A percentile compares a stretch with the other conserved stretches of the same genome.
These are phyloP conservation scores for Notiomystis cincta DNA, from an alignment of 2,113 vertebrate genomes.

Conservation along the genomic window DNA sequence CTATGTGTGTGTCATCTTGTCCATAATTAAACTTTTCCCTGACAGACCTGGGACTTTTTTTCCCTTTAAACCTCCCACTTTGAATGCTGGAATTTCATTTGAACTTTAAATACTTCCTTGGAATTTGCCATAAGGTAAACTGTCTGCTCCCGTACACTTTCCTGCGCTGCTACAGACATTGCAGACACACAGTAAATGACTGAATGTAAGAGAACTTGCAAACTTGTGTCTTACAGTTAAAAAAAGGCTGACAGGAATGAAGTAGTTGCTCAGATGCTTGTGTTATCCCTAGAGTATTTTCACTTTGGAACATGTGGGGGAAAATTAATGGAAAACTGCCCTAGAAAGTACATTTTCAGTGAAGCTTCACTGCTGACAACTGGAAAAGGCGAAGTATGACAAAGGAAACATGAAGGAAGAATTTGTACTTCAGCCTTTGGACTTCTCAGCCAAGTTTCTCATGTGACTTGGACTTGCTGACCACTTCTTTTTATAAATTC, in stretches of 20 bases:
- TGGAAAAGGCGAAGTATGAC: neutral
- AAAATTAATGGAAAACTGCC: neutral
- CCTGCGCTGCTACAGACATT: neutral
- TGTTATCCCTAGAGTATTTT: neutral
- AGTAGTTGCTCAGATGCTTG: neutral
- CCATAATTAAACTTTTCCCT: constrained; percentile 45
- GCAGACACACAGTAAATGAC: neutral
- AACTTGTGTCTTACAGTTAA: neutral
- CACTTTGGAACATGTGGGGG: neutral
- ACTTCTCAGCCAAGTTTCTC: constrained; percentile 49
- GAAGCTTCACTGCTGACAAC: constrained; percentile 13
- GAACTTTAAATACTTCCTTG: constrained; percentile 1
- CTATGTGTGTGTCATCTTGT: constrained; percentile 54
- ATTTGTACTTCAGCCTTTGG: constrained; percentile 65
- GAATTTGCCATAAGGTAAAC: constrained; percentile 37
- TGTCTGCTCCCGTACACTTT: neutral
- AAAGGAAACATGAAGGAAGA: constrained; percentile 44
- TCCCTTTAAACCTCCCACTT: neutral
- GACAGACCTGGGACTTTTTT: neutral
- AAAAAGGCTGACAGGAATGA: neutral
- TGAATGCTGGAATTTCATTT: constrained; percentile 22
- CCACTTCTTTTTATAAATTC: constrained; percentile 45
- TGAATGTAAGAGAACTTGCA: neutral
- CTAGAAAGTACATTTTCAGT: neutral
- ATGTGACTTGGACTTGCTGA: constrained; percentile 59